Evolutionary conservation across 37 sponge, comb jelly and placozoan genomes (phyloP).

Genomic region (Eunapius fragilis): DNA sequence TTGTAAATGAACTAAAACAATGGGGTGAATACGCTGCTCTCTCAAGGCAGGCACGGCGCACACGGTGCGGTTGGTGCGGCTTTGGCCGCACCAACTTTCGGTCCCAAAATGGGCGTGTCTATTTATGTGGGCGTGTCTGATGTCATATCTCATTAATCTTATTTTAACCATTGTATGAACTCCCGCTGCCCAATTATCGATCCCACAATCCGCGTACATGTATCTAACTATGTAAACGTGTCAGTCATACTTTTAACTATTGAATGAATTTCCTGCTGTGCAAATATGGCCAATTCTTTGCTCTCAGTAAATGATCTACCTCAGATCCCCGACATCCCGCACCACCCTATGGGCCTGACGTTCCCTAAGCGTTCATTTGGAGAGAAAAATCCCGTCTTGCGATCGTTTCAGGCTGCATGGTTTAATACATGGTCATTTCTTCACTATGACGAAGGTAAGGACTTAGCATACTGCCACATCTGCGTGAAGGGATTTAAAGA

Average conservation of each 20-base stretch:
- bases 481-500: conserved; percentile 48
- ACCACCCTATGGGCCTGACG: neutral
- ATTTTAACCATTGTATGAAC: neutral
- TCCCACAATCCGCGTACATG: neutral
- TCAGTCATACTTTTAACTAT: neutral
- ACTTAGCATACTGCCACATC: conserved; percentile 41
- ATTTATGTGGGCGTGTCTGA: neutral
- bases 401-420: conserved; percentile 53
- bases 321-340: neutral
- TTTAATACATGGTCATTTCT: conserved; percentile 45
- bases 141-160: neutral
- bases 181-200: neutral
- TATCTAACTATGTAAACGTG: no score
- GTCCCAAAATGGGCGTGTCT: neutral
- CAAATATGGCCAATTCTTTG: neutral
- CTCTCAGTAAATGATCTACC: neutral
- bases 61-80: no score
- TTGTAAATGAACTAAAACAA: no score
- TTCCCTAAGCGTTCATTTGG: conserved; percentile 53
- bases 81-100: neutral
- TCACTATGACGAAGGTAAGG: conserved; percentile 43
- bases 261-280: neutral
- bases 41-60: no score
- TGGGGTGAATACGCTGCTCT: no score
- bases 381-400: conserved; percentile 20